Base-by-base conservation (phyloP, 2,113 vertebrate genomes). In the Kryptolebias marmoratus region DNA sequence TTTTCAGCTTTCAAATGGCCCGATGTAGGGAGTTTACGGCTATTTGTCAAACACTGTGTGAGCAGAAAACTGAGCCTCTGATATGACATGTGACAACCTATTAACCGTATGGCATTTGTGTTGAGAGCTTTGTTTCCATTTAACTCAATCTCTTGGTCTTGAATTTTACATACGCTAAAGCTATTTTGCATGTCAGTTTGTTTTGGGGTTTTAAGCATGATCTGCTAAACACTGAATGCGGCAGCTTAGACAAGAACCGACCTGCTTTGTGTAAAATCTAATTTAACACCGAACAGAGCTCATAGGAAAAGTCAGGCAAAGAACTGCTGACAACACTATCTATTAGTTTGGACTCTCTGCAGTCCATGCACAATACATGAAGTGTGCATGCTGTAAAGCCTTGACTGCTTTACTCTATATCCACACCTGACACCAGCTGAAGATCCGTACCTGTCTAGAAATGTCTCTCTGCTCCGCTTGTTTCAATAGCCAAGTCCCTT, bases 401-500 rank as follows among this genome's bases (percentile, higher is more conserved):
- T 78, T 4, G 22, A 74, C 84, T 88, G 77, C 87, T 93, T 90
- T 86, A 80, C 86, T 87, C 76, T 61, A 91, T 91, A 89, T 68
- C 88, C 82, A 73, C 86, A 85, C 84, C 87, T 89, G 89, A 88
- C 88, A 88, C 67, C 75, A 64, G 73, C 83, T 73, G 71, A 78
- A 87, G 85, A 92, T 92, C 91, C 90, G 89, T 92, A 90, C 87
- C 88, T 91, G 85, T 85, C 88, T 88, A 62, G 64, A 85, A 87
- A 89, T 81, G 81, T 87, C 86, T 87, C 73, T 69, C 79, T 63
- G 62, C 67, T 74, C 65, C 74, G 68, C 74, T 70, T 49, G 83
- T 87, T 80, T 90, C 85, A 88, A 88, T 87, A 92, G 75, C 85
- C 58, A 1, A 53, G 84, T 91, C 89, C 88, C 91, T 75, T 64